Percentiles rank a stretch among this genome's conserved stretches.
Evolutionary conservation across 1,140 invertebrate species (phyloP).

Genomic region (Trypoxylus dichotomus): DNA sequence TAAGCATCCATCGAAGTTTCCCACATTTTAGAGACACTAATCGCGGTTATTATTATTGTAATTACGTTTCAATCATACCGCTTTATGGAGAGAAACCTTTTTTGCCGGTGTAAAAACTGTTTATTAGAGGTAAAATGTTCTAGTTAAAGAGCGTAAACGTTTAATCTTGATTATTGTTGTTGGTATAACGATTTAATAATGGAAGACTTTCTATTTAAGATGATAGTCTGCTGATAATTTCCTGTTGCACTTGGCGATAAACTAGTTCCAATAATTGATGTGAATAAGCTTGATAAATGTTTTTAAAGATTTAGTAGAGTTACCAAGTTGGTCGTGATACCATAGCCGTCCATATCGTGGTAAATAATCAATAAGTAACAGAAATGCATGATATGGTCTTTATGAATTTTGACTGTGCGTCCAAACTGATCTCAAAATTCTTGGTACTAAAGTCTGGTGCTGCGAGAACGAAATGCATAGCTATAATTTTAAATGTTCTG

Average conservation of each 20-base stretch:
- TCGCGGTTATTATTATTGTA: neutral
- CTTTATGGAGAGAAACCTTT: neutral
- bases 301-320: no score
- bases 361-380: no score
- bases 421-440: no score
- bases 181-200: neutral
- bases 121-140: neutral
- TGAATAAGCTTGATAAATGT: no score
- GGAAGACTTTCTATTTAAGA: neutral
- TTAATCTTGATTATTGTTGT: neutral
- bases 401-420: no score
- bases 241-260: neutral
- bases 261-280: no score
- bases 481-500: no score
- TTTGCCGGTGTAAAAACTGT: neutral
- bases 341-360: no score
- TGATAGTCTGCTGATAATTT: neutral
- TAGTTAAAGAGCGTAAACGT: neutral
- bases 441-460: no score
- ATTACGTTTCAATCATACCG: neutral
- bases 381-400: no score
- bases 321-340: no score
- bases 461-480: no score
- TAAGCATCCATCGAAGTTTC: neutral
- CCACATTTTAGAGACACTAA: neutral